Percentiles rank a stretch among this genome's conserved stretches.
These are phyloP conservation scores for Ischnus inquisitorius DNA, from an alignment of 2,888 invertebrate species.

Conservation along the genomic window DNA sequence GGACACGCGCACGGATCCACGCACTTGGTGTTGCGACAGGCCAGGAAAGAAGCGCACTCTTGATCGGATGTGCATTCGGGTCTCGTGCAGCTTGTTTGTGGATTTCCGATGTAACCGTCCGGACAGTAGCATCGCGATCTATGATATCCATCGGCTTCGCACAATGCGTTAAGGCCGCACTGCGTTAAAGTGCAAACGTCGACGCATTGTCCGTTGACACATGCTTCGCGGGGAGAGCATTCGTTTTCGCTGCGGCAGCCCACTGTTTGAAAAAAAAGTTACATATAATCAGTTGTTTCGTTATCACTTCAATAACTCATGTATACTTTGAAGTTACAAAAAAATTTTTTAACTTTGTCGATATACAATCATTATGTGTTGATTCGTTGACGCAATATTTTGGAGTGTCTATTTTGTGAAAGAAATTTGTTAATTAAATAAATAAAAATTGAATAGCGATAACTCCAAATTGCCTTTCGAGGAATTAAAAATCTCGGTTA, in stretches of 20 bases:
- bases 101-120: slow-evolving; percentile 92
- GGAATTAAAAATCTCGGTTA: slow-evolving; percentile 57
- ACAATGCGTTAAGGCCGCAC: slow-evolving; percentile 93
- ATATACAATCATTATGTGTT: too few relatives aligned
- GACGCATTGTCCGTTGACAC: slow-evolving; percentile 92
- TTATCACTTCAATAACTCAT: too few relatives aligned
- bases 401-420: too few relatives aligned
- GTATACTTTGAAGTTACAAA: too few relatives aligned
- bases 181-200: slow-evolving; percentile 93
- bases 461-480: too few relatives aligned
- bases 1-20: slow-evolving; percentile 95
- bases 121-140: slow-evolving; percentile 93
- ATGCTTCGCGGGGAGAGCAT: slow-evolving; percentile 93
- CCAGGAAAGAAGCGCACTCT: slow-evolving; percentile 92
- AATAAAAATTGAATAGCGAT: not conserved
- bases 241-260: slow-evolving; percentile 95
- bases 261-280: slow-evolving; percentile 87
- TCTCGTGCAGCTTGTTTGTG: slow-evolving; percentile 91
- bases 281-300: slow-evolving; percentile 43
- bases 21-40: slow-evolving; percentile 92
- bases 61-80: slow-evolving; percentile 92
- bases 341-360: too few relatives aligned
- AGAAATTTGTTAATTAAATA: slow-evolving; percentile 10
- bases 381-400: too few relatives aligned
- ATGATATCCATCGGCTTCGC: slow-evolving; percentile 92